These are phyloP conservation scores for Frankliniella fusca DNA, from an alignment of 2,888 invertebrate species.

Conservation along the genomic window DNA sequence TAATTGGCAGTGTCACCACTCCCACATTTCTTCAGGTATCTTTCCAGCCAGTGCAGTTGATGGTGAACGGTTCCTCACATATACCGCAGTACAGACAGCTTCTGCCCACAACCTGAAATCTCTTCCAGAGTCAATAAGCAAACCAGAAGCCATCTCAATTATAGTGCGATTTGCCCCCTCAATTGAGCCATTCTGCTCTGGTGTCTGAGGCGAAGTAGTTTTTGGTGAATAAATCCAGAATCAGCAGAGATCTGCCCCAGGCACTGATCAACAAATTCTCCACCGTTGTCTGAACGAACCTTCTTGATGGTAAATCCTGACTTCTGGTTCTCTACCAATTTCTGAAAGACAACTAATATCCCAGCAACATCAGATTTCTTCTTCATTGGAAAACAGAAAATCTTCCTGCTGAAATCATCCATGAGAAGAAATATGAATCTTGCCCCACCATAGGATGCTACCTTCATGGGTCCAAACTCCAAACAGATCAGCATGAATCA, in stretches of 20 bases:
- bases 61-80: neutral
- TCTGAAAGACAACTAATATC: neutral
- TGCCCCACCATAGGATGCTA: neutral
- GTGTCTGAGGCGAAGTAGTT: neutral
- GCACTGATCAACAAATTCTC: neutral
- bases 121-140: neutral
- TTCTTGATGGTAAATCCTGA: neutral
- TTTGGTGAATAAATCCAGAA: neutral
- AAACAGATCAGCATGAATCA: neutral
- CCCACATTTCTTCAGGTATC: neutral
- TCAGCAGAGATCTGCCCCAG: neutral
- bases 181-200: neutral
- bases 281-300: neutral
- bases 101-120: neutral
- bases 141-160: neutral
- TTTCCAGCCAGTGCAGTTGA: neutral
- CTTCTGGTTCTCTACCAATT: neutral
- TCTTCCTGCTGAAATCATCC: neutral
- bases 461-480: neutral
- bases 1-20: neutral
- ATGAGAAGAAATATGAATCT: neutral
- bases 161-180: neutral
- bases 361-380: neutral
- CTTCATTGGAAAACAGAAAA: neutral
- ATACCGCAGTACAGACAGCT: neutral